Evolutionary conservation across 1,140 invertebrate genomes (phyloP).

Genomic region (Dermatophagoides farinae): DNA sequence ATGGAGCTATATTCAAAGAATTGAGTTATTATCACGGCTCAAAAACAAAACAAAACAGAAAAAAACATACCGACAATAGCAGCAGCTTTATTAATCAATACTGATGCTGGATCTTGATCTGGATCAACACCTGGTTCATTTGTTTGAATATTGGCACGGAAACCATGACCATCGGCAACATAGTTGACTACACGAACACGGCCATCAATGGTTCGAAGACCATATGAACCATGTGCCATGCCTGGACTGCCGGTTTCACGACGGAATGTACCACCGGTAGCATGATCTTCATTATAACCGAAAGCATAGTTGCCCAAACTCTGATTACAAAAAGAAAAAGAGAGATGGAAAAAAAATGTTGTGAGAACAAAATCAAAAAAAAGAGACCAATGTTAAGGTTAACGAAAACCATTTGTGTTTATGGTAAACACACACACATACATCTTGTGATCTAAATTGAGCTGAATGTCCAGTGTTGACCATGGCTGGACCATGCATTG

Average conservation of each 20-base stretch:
- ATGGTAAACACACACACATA: slow-evolving; percentile 8
- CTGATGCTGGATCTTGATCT: slow-evolving; percentile 19
- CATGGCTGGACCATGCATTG: neutral
- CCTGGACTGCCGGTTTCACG: slow-evolving; percentile 19
- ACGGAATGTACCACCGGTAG: slow-evolving; percentile 21
- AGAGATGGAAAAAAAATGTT: neutral
- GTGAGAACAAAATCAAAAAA: neutral
- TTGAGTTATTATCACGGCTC: neutral
- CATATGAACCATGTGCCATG: slow-evolving; percentile 20
- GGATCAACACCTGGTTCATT: slow-evolving; percentile 21
- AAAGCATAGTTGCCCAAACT: slow-evolving; percentile 20
- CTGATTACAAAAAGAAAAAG: neutral
- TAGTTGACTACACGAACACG: slow-evolving; percentile 21
- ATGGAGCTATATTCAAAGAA: slow-evolving; percentile 10
- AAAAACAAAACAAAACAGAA: neutral
- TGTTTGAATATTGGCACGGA: slow-evolving; percentile 17
- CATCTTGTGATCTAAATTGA: slow-evolving; percentile 20
- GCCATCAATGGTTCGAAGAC: slow-evolving; percentile 21
- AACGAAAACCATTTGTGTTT: no score
- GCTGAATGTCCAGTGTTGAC: slow-evolving; percentile 17
- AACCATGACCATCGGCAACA: slow-evolving; percentile 16
- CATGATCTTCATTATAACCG: slow-evolving; percentile 22
- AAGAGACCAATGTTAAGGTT: no score
- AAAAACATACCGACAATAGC: slow-evolving; percentile 9
- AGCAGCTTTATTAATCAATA: slow-evolving; percentile 19